Evolutionary conservation across 2,888 invertebrate genomes (phyloP), one percentile per base, ranked within the genome.

Genomic region (Rhorus exstirpatorius): DNA sequence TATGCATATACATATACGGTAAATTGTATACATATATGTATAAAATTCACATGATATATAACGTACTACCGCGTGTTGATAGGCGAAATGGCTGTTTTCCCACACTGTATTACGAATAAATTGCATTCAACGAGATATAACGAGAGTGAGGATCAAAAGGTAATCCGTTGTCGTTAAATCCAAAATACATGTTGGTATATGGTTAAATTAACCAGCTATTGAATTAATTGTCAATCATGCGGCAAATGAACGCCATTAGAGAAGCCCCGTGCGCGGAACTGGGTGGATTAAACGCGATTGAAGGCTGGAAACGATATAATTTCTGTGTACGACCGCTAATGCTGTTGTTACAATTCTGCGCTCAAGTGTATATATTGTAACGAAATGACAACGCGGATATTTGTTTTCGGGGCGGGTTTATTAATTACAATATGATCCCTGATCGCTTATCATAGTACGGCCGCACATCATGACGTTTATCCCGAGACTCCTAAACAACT

Each of bases 271-370:
- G 53, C 26, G 44, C 35, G 51, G 67, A 75, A 60, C 68, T 68
- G 61, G 51, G 44, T 46, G 53, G 72, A 75, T 80, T 80, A 70
- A 75, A 68, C 67, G 46, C 75, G 68, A 68, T 75, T 63, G 61
- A 55, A 63, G 55, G 53, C 35, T 75, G 80, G 65, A 74, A 79
- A 79, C 70, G 70, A 80, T 75, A 80, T 80, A 65, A 80, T 80
- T 75, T 75, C 80, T 55, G 26, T 75, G 70, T 70, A 70, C 77
- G 68, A 76, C 41, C 67, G 67, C 74, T 79, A 74, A 79, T 74
- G 53, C 67, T 53, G 26, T 31, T 41, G 26, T 55, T 38, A 55
- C 26, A 38, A 41, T 38, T 19, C 65, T 14, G 14, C 24, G n/a
- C 51, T 55, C 24, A n/a, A n/a, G n/a, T n/a, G n/a, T n/a, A n/a